Evolutionary conservation across 35 echinoderm and acorn worm genomes (phyloP).

Genomic region (Antedon bifida): DNA sequence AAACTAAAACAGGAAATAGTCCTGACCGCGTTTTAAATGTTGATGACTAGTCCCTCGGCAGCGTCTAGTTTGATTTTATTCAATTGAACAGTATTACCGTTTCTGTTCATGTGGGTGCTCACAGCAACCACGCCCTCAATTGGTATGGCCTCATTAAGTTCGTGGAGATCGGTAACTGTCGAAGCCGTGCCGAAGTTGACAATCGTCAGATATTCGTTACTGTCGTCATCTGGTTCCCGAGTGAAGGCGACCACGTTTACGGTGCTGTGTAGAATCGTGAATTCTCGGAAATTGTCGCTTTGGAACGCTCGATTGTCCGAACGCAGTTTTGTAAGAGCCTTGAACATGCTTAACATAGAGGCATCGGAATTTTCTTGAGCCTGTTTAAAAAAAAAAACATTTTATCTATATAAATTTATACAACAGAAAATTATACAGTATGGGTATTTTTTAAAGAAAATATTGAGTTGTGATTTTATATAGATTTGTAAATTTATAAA

Average conservation of each 20-base stretch:
- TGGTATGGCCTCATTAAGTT: conserved; percentile 24
- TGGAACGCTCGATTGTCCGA: conserved; percentile 5
- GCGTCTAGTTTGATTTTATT: conserved; percentile 53
- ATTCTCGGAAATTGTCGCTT: not conserved
- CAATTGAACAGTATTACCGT: conserved; percentile 34
- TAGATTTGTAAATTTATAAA: too few relatives aligned
- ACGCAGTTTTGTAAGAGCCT: conserved; percentile 11
- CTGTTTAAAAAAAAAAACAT: not conserved
- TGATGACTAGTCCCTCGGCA: conserved; percentile 58
- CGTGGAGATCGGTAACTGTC: conserved; percentile 31
- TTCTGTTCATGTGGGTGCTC: conserved; percentile 16
- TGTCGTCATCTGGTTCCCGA: conserved; percentile 28
- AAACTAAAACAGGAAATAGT: not conserved
- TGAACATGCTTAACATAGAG: conserved; percentile 18
- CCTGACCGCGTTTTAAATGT: not conserved
- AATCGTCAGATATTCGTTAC: conserved; percentile 36
- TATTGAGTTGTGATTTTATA: too few relatives aligned
- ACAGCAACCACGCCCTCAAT: conserved; percentile 45
- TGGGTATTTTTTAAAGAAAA: too few relatives aligned
- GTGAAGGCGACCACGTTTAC: conserved; percentile 37
- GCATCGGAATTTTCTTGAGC: not conserved
- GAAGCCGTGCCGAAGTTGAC: conserved; percentile 40
- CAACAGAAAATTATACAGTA: not conserved
- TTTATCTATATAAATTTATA: not conserved
- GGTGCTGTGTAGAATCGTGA: conserved; percentile 2